Evolutionary conservation across 2,888 invertebrate species (phyloP), one percentile per base, ranked within the genome.

Genomic region (Deilephila porcellus): DNA sequence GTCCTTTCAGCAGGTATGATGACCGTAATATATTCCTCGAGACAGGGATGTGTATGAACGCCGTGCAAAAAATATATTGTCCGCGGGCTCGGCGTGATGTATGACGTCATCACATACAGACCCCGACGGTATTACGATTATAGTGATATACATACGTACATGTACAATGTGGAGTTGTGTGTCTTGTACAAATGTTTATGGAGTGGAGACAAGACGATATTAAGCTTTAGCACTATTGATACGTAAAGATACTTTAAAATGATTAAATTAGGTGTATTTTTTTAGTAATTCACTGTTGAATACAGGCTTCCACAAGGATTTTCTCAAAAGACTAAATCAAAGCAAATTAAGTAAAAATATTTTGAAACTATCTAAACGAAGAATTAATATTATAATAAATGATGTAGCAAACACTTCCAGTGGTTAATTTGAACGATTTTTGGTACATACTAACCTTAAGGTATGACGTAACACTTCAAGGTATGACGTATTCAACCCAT

Each of bases 1-100:
- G 56, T n/a, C 56, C 56, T 56, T 56, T 56, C 56, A 45, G 45
- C 56, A 56, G 56, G 56, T 56, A 56, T 56, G 56, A 56, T n/a
- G 56, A 56, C 56, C 56, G 56, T n/a, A 56, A 56, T 56, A 56
- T 56, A 56, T 56, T 56, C 56, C 6, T n/a, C 56, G 56, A 56
- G 56, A 56, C n/a, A 56, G 56, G 56, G 14, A 45, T 11, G 45
- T 45, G 45, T 45, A 45, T 17, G 17, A 4, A 37, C 11, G 45
- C 11, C 14, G 56, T 19, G n/a, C 56, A 56, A 56, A 56, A 56
- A 56, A 56, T 56, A 53, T 53, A 56, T 56, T 17, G 19, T 56
- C 56, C 56, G 5, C 4, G 5, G n/a, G 56, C n/a, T n/a, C 56
- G 56, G n/a, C 45, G 45, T 56, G n/a, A 56, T n/a, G 17, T 56